These are phyloP conservation scores for Drosophila gunungcola DNA, from an alignment of 1,140 invertebrate species.

Conservation along the genomic window DNA sequence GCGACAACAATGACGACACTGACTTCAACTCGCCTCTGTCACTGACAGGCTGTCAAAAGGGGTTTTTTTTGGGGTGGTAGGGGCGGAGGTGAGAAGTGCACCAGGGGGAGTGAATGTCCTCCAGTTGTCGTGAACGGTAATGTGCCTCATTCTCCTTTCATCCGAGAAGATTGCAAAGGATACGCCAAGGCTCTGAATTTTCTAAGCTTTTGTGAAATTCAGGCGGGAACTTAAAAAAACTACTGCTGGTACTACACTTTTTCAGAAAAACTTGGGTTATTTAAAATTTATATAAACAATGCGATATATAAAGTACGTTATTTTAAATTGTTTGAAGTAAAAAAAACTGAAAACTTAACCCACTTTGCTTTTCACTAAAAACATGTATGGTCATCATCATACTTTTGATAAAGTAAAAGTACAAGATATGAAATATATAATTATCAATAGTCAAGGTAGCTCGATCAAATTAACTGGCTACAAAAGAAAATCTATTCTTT, in stretches of 20 bases:
- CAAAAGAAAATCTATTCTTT: too few species aligned
- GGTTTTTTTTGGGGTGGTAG: constrained; percentile 4
- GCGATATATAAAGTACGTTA: too few species aligned
- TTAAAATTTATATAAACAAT: too few species aligned
- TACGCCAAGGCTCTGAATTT: neutral
- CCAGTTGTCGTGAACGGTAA: constrained; percentile 62
- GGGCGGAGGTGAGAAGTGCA: constrained; percentile 10
- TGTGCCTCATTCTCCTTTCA: constrained; percentile 32
- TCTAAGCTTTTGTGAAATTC: neutral
- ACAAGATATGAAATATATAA: too few species aligned
- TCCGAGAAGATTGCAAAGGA: neutral
- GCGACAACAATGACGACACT: constrained; percentile 79
- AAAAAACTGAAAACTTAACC: neutral
- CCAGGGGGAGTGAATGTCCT: constrained; percentile 37
- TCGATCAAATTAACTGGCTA: too few species aligned
- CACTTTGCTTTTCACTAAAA: too few species aligned
- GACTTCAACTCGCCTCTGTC: constrained; percentile 71
- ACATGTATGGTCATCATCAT: too few species aligned
- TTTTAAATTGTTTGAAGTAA: too few species aligned
- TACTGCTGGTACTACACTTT: neutral
- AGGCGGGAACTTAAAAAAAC: neutral
- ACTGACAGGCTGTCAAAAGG: constrained; percentile 73
- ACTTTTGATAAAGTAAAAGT: too few species aligned
- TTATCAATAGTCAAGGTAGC: too few species aligned
- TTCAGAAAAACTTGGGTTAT: neutral